A percentile compares a stretch with the other conserved stretches of the same genome.
These are phyloP conservation scores for Drosophila grimshawi DNA, from an alignment of 1,140 invertebrate genomes.

Conservation along the genomic window DNA sequence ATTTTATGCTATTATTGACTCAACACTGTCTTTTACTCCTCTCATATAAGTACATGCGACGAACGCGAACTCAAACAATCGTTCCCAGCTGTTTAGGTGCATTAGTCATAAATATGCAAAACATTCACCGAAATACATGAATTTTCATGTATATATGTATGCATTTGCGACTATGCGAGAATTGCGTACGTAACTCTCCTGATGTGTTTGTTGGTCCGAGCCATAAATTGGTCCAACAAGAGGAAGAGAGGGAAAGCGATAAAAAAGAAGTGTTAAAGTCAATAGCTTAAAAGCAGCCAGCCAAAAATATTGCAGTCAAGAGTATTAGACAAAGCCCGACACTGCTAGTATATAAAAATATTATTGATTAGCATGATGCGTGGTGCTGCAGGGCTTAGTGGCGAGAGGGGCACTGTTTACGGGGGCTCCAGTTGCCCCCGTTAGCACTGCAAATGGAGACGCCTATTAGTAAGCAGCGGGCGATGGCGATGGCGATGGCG, in stretches of 20 bases:
- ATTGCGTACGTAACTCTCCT: not conserved
- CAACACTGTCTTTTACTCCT: too few relatives aligned
- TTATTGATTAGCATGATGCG: constrained; percentile 45
- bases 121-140: too few relatives aligned
- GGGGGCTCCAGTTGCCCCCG: not conserved
- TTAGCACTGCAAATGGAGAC: constrained; percentile 37
- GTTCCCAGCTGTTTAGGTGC: too few relatives aligned
- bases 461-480: constrained; percentile 40
- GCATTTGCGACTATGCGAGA: too few relatives aligned
- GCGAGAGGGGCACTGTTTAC: not conserved
- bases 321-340: constrained; percentile 51
- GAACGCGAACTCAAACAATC: too few relatives aligned
- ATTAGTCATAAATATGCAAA: too few relatives aligned
- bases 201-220: constrained; percentile 13
- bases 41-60: too few relatives aligned
- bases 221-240: constrained; percentile 33
- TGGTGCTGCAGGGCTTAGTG: not conserved
- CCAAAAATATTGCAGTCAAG: constrained; percentile 36
- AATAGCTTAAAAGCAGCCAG: constrained; percentile 38
- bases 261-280: constrained; percentile 2
- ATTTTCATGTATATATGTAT: too few relatives aligned
- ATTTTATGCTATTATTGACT: too few relatives aligned
- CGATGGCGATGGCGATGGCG: constrained; percentile 8
- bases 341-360: constrained; percentile 45
- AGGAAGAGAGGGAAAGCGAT: not conserved